phyloP scores from a whole-genome alignment of 2,113 vertebrate genomes.

The Cyphomyrus plagiostoma region DNA sequence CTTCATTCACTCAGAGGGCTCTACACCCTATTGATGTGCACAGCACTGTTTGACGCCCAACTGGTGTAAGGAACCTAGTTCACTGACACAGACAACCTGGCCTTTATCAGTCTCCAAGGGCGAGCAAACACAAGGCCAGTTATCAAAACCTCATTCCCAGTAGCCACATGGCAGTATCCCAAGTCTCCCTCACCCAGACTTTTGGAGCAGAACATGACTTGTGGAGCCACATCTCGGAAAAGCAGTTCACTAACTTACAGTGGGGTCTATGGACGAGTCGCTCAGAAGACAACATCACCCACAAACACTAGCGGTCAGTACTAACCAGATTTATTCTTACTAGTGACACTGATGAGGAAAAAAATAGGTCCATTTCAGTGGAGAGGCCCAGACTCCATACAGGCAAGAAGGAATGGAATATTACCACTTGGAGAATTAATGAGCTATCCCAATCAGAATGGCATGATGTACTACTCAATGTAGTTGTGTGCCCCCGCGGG shows the following conservation, averaged over 20 bases:
- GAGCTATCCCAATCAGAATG: background rate
- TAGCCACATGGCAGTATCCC: conserved; percentile 51
- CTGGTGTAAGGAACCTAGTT: conserved; percentile 64
- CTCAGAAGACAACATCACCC: background rate
- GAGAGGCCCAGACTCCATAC: background rate
- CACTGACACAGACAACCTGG: conserved; percentile 64
- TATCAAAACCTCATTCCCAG: conserved; percentile 46
- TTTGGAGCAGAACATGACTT: background rate
- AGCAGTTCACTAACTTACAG: background rate
- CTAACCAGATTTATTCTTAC: background rate
- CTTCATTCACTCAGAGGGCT: background rate
- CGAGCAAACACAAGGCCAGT: conserved; percentile 67
- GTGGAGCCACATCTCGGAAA: background rate
- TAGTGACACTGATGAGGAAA: background rate
- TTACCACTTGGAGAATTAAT: background rate
- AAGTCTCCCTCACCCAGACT: conserved; percentile 31
- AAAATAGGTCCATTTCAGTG: background rate
- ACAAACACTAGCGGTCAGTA: background rate
- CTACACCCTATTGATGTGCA: background rate
- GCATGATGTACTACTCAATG: background rate
- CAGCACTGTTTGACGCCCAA: background rate
- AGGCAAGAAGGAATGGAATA: background rate
- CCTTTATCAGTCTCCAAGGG: conserved; percentile 67
- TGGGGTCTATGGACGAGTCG: background rate
- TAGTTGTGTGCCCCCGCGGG: background rate